Evolutionary conservation across 2,113 vertebrate genomes (phyloP), one percentile per base, ranked within the genome.

Genomic region (Pampusana beccarii): DNA sequence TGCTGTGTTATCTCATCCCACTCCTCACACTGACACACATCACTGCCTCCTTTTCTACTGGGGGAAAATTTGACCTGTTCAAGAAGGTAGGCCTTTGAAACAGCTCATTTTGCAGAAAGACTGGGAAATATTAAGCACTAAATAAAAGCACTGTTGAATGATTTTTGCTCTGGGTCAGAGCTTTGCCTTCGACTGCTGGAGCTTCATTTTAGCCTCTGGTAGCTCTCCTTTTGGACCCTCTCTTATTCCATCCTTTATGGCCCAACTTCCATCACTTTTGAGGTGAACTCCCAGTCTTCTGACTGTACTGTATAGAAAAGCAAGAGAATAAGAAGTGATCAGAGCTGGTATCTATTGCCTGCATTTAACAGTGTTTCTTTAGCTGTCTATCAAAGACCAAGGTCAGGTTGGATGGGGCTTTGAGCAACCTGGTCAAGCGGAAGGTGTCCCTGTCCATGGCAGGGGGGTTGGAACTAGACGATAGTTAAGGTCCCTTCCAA

Each of bases 141-240:
- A n/a, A 58, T 38, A 31, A 86, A 78, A 75, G 28, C 29, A 53
- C 44, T n/a, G 8, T 21, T 54, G 23, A 53, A 67, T 80, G 24
- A 3, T 44, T 80, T 91, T 90, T 83, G 17, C 60, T 75, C 44
- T n/a, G 53, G 71, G 20, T 25, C 57, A 78, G 26, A 89, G 13
- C 25, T 65, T 92, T 92, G 36, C 40, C 26, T 95, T 92, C 77
- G 60, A 73, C 33, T 78, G n/a, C 26, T 95, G 75, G 46, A 93
- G 40, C 34, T 91, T 62, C 28, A 65, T 74, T 85, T 62, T 69
- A 84, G 21, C 64, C 13, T 70, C 18, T 56, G 28, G 69, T 72
- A 61, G 14, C 13, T 85, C 42, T 92, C 42, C 31, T 20, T 91
- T 83, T 24, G 70, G 38, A 75, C 10, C 7, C 19, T 64, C 33